These are phyloP conservation scores for Cheracebus regulus DNA, from an alignment of 2,797 vertebrate species.

Conservation along the genomic window DNA sequence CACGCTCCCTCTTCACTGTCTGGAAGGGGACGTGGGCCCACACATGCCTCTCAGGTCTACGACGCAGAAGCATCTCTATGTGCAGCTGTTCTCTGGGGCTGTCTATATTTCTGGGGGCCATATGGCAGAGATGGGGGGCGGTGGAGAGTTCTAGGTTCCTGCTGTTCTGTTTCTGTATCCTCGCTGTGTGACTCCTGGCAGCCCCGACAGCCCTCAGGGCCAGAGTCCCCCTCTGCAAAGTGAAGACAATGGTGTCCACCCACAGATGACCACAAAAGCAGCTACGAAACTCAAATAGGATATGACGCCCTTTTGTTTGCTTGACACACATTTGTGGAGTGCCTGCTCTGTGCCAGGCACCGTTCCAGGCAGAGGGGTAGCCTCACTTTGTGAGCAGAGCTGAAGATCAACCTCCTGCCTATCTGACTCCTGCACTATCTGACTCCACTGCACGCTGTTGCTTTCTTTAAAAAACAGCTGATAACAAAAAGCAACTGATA, in stretches of 20 bases:
- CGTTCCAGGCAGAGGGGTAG: background rate
- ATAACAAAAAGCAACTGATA: background rate
- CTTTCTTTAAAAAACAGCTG: slow-evolving; percentile 2
- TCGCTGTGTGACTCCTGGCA: background rate
- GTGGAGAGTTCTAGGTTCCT: too few relatives aligned
- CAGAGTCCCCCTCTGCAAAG: background rate
- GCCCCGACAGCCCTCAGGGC: background rate
- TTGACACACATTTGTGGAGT: background rate
- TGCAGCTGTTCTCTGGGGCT: background rate
- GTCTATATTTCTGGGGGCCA: background rate
- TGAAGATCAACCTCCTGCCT: background rate
- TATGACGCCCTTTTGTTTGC: background rate
- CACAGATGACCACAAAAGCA: background rate
- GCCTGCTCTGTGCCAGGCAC: background rate
- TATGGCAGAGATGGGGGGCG: background rate
- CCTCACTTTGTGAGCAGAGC: background rate
- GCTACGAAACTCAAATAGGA: background rate
- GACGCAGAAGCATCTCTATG: background rate
- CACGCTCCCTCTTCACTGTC: too few relatives aligned
- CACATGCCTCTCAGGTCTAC: background rate
- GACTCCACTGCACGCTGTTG: background rate
- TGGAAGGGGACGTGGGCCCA: fast-evolving
- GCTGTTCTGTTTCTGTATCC: background rate
- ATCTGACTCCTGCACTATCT: background rate
- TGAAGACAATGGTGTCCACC: background rate